These are phyloP conservation scores for Scomber colias DNA, from an alignment of 2,113 vertebrate species.

Conservation along the genomic window DNA sequence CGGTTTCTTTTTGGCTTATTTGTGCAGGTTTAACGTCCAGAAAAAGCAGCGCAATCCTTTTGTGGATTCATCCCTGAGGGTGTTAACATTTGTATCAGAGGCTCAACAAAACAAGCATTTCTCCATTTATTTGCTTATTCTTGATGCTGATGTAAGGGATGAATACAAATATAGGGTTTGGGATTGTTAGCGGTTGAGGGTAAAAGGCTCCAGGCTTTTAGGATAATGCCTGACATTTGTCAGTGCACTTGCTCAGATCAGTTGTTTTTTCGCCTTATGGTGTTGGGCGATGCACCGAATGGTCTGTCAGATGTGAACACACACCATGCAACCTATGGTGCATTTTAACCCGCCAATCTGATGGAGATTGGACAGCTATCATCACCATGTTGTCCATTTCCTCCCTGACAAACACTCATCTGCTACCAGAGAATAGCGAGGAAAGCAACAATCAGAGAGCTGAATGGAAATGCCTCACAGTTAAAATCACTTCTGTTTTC, in stretches of 20 bases:
- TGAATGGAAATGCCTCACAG: no score
- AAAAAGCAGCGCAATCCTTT: no score
- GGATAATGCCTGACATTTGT: neutral
- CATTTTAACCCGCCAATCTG: neutral
- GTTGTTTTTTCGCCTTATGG: neutral
- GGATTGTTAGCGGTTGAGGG: neutral
- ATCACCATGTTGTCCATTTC: neutral
- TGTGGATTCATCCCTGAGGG: neutral
- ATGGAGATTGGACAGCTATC: neutral
- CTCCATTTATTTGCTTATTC: neutral
- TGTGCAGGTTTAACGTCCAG: no score
- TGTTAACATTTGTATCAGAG: neutral
- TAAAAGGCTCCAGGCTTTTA: conserved; percentile 14
- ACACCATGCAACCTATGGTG: neutral
- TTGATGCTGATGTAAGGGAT: conserved; percentile 16
- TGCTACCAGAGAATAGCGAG: neutral
- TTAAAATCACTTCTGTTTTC: no score
- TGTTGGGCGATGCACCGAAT: neutral
- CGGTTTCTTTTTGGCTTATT: no score
- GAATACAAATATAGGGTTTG: neutral
- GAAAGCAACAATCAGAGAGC: neutral
- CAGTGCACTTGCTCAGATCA: neutral
- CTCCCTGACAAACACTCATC: neutral
- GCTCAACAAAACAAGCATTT: conserved; percentile 24
- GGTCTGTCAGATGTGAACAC: neutral